Percentiles rank a stretch among this genome's conserved stretches.
Evolutionary conservation across 2,888 invertebrate species (phyloP).

Genomic region (Lycia hirtaria): DNA sequence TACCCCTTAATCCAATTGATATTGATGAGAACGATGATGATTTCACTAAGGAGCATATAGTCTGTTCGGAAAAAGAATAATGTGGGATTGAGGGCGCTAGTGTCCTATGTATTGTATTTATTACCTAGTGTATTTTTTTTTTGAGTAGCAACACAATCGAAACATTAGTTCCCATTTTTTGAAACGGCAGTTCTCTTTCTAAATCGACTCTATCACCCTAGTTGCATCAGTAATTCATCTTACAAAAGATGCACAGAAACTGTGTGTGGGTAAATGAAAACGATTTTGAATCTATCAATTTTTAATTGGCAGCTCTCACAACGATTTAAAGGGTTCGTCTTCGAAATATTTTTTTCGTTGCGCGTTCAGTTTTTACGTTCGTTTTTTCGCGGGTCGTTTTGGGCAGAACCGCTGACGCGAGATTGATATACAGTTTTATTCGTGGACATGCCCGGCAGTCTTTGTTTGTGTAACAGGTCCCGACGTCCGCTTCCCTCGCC

Average conservation of each 20-base stretch:
- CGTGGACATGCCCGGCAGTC: conserved; percentile 80
- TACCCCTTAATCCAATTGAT: too few relatives aligned
- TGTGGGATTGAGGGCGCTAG: too few relatives aligned
- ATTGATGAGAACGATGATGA: too few relatives aligned
- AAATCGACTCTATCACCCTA: not conserved
- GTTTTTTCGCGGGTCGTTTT: conserved; percentile 80
- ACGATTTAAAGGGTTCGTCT: conserved; percentile 81
- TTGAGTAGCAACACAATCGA: too few relatives aligned
- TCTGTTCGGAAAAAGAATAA: too few relatives aligned
- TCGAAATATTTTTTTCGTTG: conserved; percentile 73
- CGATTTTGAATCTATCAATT: conserved; percentile 73
- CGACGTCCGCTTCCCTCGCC: conserved; percentile 47
- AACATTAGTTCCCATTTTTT: too few relatives aligned
- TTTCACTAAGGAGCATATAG: too few relatives aligned
- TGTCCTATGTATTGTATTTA: too few relatives aligned
- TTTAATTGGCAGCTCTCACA: conserved; percentile 85
- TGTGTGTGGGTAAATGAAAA: conserved; percentile 32
- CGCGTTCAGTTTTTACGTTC: conserved; percentile 67
- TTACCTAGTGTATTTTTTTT: too few relatives aligned
- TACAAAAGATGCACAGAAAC: not conserved
- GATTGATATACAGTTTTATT: conserved; percentile 83
- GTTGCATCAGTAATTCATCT: not conserved
- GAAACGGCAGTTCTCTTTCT: too few relatives aligned
- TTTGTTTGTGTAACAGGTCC: conserved; percentile 82
- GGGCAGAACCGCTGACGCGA: conserved; percentile 80